These are phyloP conservation scores for Dolichopus griseipennis DNA, from an alignment of 2,888 invertebrate genomes.

Conservation along the genomic window DNA sequence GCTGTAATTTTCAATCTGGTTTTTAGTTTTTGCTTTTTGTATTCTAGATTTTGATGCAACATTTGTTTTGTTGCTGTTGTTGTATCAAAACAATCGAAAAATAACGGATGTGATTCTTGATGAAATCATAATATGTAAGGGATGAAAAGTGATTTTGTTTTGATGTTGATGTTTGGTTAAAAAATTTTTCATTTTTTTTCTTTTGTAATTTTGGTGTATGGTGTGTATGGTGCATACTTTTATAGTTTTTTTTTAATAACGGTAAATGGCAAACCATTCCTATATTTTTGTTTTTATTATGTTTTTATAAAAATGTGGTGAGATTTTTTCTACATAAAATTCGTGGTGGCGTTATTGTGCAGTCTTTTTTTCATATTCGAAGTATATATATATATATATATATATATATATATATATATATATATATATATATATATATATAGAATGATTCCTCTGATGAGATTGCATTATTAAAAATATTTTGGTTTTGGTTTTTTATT, in stretches of 20 bases:
- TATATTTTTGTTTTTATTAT: neutral
- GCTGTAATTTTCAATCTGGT: neutral
- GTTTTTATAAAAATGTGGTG: neutral
- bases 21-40: neutral
- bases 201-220: neutral
- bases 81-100: neutral
- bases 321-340: too few relatives aligned
- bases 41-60: neutral
- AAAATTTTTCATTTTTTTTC: neutral
- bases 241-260: too few relatives aligned
- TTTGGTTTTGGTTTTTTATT: neutral
- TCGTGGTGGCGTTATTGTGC: neutral
- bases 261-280: neutral
- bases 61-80: too few relatives aligned
- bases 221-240: too few relatives aligned
- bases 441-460: neutral
- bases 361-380: neutral
- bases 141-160: conserved; percentile 1
- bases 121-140: neutral
- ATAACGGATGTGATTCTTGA: neutral
- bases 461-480: neutral
- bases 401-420: neutral
- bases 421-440: neutral
- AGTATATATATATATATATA: neutral
- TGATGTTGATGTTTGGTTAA: neutral